Evolutionary conservation across 64 coral and sea anemone species (phyloP), one percentile per base, ranked within the genome.

Genomic region (Actinia tenebrosa): DNA sequence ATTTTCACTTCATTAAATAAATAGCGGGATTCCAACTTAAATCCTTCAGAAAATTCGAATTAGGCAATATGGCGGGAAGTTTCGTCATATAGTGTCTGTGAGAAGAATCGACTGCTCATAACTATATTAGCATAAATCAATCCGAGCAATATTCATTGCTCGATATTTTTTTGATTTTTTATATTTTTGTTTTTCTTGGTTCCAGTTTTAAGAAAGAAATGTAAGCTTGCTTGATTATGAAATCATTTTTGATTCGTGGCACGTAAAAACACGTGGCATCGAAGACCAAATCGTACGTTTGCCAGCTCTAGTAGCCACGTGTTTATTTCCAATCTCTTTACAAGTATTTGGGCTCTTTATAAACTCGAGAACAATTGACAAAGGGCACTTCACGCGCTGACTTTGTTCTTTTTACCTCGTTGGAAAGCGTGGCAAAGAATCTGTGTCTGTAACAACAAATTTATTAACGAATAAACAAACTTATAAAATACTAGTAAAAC

Each of bases 181-280:
- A 20, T 80, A 46, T 8, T 19, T 27, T 78, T 78, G 19, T 56
- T 84, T 84, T 84, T 59, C 11, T 50, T 26, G 2, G 10, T 5
- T 84, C 22, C 45, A n/a, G 19, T 84, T 53, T 47, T 3, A 59
- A 8, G 0, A 11, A 63, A 60, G 66, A 37, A 37, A 37, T 37
- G 3, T 27, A 71, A 11, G 19, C 66, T 84, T 44, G 19, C 59
- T n/a, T 11, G 16, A 11, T 4, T 11, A 84, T 84, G 52, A 84
- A 84, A 84, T 84, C 3, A 84, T 84, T 62, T 84, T 84, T 56
- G 59, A 84, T 59, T 84, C 83, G 83, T 84, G 83, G 83, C 83
- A 60, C 22, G 23, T 37, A 5, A 84, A 71, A 80, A 9, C 83
- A 84, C 83, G 83, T 84, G 83, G 46, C 83, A 84, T 9, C 2